Percentiles rank a stretch among this genome's conserved stretches.
phyloP scores from a whole-genome alignment of 2,113 vertebrate species.

The Myotis yumanensis region DNA sequence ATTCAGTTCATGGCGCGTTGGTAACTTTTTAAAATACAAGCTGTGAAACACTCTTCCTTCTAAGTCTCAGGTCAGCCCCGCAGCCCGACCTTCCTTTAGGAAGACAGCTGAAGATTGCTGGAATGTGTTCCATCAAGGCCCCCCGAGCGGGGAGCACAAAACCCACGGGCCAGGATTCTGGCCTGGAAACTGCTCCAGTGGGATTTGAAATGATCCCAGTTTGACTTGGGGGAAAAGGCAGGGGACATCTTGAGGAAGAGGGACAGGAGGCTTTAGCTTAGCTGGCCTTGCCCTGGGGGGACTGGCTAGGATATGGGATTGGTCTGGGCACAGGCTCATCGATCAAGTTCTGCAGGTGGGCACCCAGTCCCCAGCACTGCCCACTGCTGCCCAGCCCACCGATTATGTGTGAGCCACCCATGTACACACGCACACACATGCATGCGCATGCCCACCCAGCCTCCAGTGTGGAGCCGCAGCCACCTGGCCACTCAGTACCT shows the following conservation, averaged over 20 bases:
- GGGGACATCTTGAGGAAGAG: background rate
- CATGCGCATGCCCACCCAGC: fast-evolving
- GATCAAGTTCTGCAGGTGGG: background rate
- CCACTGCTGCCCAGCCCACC: background rate
- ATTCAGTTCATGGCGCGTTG: background rate
- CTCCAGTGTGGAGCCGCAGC: fast-evolving
- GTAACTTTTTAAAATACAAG: constrained; percentile 12
- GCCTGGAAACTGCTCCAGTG: background rate
- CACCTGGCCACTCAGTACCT: constrained; percentile 82
- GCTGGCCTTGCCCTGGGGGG: too few relatives aligned
- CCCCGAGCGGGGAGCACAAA: fast-evolving
- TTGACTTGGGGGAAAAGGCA: background rate
- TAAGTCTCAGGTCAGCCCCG: background rate
- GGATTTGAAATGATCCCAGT: background rate
- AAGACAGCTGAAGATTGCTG: background rate
- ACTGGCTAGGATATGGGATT: too few relatives aligned
- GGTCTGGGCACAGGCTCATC: background rate
- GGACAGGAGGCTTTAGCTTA: background rate
- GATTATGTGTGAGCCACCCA: background rate
- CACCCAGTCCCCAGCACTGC: too few relatives aligned
- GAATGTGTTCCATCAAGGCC: background rate
- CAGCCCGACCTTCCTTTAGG: background rate
- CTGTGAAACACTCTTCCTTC: constrained; percentile 5
- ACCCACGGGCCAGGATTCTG: background rate
- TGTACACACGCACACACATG: fast-evolving